Evolutionary conservation across 2,888 invertebrate genomes (phyloP).

Genomic region (Lymantria dispar): DNA sequence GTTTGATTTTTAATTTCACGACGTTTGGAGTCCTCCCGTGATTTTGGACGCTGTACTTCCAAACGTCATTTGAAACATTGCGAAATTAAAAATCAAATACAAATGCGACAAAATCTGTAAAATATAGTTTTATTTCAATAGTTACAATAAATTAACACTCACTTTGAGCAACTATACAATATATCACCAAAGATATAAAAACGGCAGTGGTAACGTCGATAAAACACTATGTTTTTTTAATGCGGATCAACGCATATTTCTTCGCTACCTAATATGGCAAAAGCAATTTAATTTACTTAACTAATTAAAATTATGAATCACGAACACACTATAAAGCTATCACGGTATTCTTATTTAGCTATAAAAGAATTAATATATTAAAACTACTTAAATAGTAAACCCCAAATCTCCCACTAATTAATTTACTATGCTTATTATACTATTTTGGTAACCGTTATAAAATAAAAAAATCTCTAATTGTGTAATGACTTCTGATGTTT

Average conservation of each 20-base stretch:
- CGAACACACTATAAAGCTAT: background rate
- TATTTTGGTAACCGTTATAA: conserved; percentile 26
- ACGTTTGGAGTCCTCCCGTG: no score
- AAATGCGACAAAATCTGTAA: no score
- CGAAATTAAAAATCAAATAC: no score
- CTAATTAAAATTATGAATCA: background rate
- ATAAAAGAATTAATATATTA: background rate
- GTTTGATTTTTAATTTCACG: no score
- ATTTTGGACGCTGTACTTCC: no score
- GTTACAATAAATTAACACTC: conserved; percentile 36
- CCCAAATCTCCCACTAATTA: background rate
- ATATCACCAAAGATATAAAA: conserved; percentile 10
- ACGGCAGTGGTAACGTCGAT: background rate
- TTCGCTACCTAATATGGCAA: conserved; percentile 1
- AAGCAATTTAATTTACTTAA: background rate
- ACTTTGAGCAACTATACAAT: conserved; percentile 26
- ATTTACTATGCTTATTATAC: background rate
- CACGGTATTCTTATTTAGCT: background rate
- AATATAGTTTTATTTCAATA: no score
- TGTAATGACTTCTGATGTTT: no score
- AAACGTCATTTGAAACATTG: no score
- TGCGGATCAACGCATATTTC: background rate
- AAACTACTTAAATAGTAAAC: background rate
- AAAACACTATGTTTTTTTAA: background rate
- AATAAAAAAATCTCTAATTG: no score